Evolutionary conservation across 2,888 invertebrate species (phyloP), one percentile per base, ranked within the genome.

Genomic region (Nyleta sp.): DNA sequence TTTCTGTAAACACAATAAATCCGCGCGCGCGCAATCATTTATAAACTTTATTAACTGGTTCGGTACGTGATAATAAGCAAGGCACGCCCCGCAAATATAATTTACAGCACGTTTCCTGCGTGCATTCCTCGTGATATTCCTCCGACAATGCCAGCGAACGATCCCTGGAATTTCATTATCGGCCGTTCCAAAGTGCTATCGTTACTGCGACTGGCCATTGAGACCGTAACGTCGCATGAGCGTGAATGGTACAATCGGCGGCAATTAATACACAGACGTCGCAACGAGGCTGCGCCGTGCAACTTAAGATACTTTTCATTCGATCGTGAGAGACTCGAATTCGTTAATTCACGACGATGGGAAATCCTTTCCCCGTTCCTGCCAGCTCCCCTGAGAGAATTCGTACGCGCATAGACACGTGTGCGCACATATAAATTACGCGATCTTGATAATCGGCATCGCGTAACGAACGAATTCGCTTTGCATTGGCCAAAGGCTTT

Each of bases 321-420:
- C 74, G 70, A 67, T 78, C 81, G 76, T 78, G 81, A 76, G 78
- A 77, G 73, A 67, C 48, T 72, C 67, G 62, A 72, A 76, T 81
- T 78, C 62, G 74, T 76, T 71, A 67, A 76, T 78, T 75, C 70
- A 70, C 44, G 77, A 71, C 78, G 78, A 73, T 77, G 81, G 78
- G 81, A 82, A 83, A 82, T 80, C 80, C 81, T 81, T 82, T 81
- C 81, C 79, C 81, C 74, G 75, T 60, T 74, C 78, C 57, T 57
- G 59, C 70, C 71, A 77, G 75, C 77, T 50, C 64, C 62, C 77
- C 71, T 79, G n/a, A n/a, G 72, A 77, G 79, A 81, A 81, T 79
- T 79, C 57, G 68, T 73, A 60, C 53, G 46, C 6, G 28, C 59
- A 33, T 33, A 35, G 50, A 72, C 44, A 53, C 57, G 46, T 57